Evolutionary conservation across 2,113 vertebrate species (phyloP).

Genomic region (Platichthys flesus): DNA sequence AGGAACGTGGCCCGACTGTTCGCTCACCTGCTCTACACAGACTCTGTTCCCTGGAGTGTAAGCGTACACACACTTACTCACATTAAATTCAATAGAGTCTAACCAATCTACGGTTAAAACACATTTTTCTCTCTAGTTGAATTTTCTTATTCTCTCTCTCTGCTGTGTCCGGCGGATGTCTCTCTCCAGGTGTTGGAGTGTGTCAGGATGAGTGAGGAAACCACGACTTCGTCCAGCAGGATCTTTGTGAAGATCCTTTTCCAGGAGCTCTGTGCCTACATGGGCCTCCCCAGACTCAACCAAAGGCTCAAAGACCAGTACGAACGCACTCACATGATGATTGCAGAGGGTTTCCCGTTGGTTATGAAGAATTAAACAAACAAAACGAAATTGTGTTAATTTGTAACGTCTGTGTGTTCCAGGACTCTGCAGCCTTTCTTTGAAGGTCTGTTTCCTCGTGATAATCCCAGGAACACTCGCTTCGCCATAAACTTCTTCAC

Average conservation of each 20-base stretch:
- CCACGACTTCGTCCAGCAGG: constrained; percentile 96
- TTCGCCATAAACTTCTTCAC: constrained; percentile 99
- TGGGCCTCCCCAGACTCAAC: constrained; percentile 97
- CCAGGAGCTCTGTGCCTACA: constrained; percentile 98
- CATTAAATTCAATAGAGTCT: background rate
- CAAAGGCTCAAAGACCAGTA: constrained; percentile 95
- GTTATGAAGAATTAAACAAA: background rate
- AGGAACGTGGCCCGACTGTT: constrained; percentile 98
- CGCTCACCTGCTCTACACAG: constrained; percentile 96
- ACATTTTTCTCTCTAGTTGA: background rate
- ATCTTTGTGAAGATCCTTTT: constrained; percentile 99
- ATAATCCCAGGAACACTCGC: constrained; percentile 97
- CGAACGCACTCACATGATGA: constrained; percentile 54
- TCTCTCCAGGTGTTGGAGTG: constrained; percentile 91
- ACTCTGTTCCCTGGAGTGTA: constrained; percentile 98
- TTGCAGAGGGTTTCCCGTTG: background rate
- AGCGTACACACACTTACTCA: constrained; percentile 63
- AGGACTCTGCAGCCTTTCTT: constrained; percentile 96
- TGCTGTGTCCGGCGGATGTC: background rate
- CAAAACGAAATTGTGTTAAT: background rate
- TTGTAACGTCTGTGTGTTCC: constrained; percentile 52
- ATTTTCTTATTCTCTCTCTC: background rate
- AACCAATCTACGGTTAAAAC: background rate
- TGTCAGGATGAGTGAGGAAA: constrained; percentile 95
- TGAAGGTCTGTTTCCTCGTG: constrained; percentile 94